A percentile compares a stretch with the other conserved stretches of the same genome.
Conservation (phyloP, 2,888 invertebrate genomes). For the Sipha maydis region DNA sequence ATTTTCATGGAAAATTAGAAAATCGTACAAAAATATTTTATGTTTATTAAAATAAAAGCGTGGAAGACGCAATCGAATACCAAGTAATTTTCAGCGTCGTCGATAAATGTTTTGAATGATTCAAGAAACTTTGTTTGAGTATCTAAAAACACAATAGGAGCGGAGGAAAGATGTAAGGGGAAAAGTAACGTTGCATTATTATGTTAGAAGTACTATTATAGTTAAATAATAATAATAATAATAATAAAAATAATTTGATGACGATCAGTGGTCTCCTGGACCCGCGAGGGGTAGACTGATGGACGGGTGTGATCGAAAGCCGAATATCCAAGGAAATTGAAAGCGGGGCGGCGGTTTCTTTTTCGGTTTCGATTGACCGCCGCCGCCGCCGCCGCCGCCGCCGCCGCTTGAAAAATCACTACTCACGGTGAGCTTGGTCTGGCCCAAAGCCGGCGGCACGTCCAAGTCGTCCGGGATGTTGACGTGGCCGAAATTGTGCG, state of each 20-base stretch:
- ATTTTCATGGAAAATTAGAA: no score
- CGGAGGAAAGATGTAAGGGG: background rate
- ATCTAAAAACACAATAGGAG: background rate
- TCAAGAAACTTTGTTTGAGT: no score
- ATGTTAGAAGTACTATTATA: no score
- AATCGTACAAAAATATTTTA: no score
- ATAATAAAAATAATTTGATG: no score
- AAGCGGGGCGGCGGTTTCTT: constrained; percentile 35
- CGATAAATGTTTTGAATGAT: no score
- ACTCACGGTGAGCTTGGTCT: constrained; percentile 87
- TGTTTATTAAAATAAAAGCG: no score
- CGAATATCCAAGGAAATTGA: background rate
- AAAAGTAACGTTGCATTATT: background rate
- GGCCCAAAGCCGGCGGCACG: constrained; percentile 89
- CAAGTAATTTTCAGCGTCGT: no score
- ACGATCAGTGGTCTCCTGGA: background rate
- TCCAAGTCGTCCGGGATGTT: constrained; percentile 86
- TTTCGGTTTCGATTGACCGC: background rate
- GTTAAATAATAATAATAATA: no score
- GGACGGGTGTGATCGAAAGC: background rate
- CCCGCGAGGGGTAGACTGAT: background rate
- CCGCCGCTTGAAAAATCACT: background rate
- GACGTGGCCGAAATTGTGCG: constrained; percentile 92
- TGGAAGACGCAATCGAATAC: no score
- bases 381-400: no score